phyloP scores from a whole-genome alignment of 1,140 invertebrate species.

The Tetramorium simillimum region DNA sequence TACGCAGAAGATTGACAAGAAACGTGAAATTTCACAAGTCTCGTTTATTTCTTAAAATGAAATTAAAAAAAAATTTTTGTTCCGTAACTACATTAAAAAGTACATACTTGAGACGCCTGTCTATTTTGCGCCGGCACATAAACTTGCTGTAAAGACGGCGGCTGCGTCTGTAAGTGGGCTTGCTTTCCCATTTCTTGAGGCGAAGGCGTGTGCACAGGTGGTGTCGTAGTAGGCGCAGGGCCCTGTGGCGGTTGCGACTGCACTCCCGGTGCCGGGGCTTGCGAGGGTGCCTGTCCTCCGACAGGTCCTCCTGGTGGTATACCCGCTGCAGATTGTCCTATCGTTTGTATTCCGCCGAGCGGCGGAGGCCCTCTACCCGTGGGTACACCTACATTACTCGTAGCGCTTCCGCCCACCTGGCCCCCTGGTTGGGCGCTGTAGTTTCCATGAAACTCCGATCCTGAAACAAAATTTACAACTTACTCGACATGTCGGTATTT shows the following conservation, averaged over 20 bases:
- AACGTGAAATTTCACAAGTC: neutral
- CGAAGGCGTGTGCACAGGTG: conserved; percentile 79
- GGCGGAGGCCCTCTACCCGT: conserved; percentile 82
- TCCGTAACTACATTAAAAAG: neutral
- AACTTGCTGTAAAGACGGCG: conserved; percentile 74
- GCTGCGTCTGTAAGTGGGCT: conserved; percentile 78
- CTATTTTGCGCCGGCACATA: conserved; percentile 77
- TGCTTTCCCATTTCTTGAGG: conserved; percentile 84
- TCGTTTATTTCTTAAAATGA: neutral
- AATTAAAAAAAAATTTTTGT: neutral
- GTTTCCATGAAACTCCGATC: conserved; percentile 84
- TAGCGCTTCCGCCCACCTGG: conserved; percentile 82
- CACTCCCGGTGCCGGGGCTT: conserved; percentile 78
- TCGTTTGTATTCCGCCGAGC: conserved; percentile 79
- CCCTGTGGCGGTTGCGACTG: conserved; percentile 80
- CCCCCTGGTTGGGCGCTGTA: conserved; percentile 83
- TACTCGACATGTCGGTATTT: neutral
- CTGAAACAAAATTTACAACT: conserved; percentile 70
- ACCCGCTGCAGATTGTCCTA: conserved; percentile 80
- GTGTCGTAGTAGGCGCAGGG: conserved; percentile 79
- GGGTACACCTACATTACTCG: conserved; percentile 81
- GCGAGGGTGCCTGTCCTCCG: conserved; percentile 77
- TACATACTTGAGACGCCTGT: conserved; percentile 74
- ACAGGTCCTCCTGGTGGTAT: conserved; percentile 79
- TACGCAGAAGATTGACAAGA: conserved; percentile 36